Evolutionary conservation across 2,113 vertebrate genomes (phyloP).

Genomic region (Cochlearius cochlearius): DNA sequence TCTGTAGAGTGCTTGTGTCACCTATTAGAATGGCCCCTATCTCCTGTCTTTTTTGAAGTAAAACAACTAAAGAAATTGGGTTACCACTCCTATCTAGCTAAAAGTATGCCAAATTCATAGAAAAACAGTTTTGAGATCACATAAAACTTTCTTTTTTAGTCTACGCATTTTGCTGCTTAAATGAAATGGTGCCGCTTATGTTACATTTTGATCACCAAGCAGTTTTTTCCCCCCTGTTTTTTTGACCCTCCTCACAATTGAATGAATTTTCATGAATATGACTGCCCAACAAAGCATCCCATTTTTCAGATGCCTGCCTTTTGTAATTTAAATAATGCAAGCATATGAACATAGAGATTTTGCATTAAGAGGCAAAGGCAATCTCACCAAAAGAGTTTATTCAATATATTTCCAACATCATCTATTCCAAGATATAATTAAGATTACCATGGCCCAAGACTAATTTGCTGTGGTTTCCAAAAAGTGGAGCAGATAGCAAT

Average conservation of each 20-base stretch:
- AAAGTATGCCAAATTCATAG: neutral
- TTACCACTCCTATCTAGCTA: neutral
- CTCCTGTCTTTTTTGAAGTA: neutral
- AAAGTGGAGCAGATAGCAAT: slow-evolving; percentile 35
- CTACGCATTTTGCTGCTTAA: neutral
- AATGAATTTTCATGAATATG: slow-evolving; percentile 39
- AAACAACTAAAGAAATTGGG: neutral
- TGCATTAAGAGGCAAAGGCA: slow-evolving; percentile 50
- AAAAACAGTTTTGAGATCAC: neutral
- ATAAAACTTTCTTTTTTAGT: neutral
- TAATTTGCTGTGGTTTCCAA: slow-evolving; percentile 47
- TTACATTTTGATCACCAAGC: neutral
- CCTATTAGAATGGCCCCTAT: neutral
- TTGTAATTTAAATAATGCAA: slow-evolving; percentile 62
- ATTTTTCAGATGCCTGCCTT: slow-evolving; percentile 45
- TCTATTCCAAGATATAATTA: slow-evolving; percentile 61
- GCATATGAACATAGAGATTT: slow-evolving; percentile 37
- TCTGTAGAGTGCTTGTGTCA: neutral
- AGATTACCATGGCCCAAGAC: slow-evolving; percentile 30
- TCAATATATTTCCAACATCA: slow-evolving; percentile 45
- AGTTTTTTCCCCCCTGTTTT: neutral
- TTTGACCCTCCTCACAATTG: neutral
- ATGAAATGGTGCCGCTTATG: neutral
- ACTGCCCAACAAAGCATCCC: slow-evolving; percentile 23
- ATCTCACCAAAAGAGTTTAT: slow-evolving; percentile 51